Percentiles rank a stretch among this genome's conserved stretches.
These are phyloP conservation scores for Carcinoscorpius rotundicauda DNA, from an alignment of 1,140 invertebrate species.

Conservation along the genomic window DNA sequence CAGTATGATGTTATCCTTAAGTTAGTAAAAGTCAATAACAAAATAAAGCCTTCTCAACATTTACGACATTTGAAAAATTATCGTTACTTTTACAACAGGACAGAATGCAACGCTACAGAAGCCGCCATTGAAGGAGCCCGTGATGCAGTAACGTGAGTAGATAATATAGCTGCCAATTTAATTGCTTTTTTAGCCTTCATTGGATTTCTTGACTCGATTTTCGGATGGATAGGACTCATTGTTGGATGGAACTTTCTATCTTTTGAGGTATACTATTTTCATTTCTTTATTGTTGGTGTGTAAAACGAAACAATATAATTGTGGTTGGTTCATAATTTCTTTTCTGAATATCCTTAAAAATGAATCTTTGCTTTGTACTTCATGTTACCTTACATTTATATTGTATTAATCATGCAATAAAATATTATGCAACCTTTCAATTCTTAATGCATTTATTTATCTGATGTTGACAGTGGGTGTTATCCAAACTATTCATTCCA, in stretches of 20 bases:
- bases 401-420: too few relatives aligned
- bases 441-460: too few relatives aligned
- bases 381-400: too few relatives aligned
- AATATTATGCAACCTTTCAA: too few relatives aligned
- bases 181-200: conserved; percentile 82
- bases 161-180: conserved; percentile 80
- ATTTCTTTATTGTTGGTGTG: neutral
- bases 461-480: conserved; percentile 43
- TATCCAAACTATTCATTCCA: conserved; percentile 76
- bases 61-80: neutral
- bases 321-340: too few relatives aligned
- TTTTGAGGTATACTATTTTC: conserved; percentile 34
- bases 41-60: too few relatives aligned
- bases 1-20: too few relatives aligned
- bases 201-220: conserved; percentile 62
- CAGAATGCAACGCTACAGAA: conserved; percentile 55
- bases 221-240: conserved; percentile 63
- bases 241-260: conserved; percentile 46
- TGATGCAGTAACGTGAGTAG: conserved; percentile 63
- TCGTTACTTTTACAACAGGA: conserved; percentile 38
- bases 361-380: too few relatives aligned
- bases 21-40: too few relatives aligned
- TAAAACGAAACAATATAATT: too few relatives aligned
- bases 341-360: too few relatives aligned
- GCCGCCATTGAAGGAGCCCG: conserved; percentile 77